Evolutionary conservation across 2,797 vertebrate genomes (phyloP).

Genomic region (Pempheris klunzingeri): DNA sequence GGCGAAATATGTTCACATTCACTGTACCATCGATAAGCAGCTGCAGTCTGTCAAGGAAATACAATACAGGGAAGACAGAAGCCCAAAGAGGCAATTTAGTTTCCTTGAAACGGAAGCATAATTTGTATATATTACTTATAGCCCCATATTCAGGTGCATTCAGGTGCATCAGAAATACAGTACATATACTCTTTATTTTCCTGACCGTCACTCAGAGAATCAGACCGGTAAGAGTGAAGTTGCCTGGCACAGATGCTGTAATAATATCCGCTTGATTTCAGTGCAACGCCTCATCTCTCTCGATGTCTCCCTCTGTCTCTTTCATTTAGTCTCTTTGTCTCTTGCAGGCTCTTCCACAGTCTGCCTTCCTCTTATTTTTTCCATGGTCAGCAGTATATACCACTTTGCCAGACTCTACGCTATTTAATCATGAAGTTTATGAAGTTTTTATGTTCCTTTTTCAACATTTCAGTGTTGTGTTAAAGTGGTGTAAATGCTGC

Average conservation of each 20-base stretch:
- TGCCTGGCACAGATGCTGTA: constrained; percentile 29
- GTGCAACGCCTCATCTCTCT: constrained; percentile 28
- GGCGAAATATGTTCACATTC: constrained; percentile 25
- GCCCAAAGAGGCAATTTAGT: constrained; percentile 12
- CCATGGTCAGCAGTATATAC: constrained; percentile 24
- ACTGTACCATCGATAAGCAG: constrained; percentile 49
- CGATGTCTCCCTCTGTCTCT: constrained; percentile 16
- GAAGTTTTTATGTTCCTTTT: constrained; percentile 3
- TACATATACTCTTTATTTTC: background rate
- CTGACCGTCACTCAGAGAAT: background rate
- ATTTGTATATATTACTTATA: too few species aligned
- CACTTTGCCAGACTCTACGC: background rate
- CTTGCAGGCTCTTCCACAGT: constrained; percentile 6
- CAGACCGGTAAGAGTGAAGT: background rate
- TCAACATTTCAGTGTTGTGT: constrained; percentile 17
- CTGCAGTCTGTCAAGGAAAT: constrained; percentile 46
- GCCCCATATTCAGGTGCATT: background rate
- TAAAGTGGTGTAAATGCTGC: background rate
- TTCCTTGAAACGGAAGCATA: constrained; percentile 27
- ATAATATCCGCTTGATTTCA: constrained; percentile 49
- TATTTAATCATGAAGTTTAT: constrained; percentile 28
- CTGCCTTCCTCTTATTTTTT: constrained; percentile 13
- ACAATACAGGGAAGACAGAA: constrained; percentile 21
- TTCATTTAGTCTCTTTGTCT: constrained; percentile 20
- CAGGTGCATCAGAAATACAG: background rate